Evolutionary conservation across 2,888 invertebrate species (phyloP), one percentile per base, ranked within the genome.

Genomic region (Hoplodrina blanda): DNA sequence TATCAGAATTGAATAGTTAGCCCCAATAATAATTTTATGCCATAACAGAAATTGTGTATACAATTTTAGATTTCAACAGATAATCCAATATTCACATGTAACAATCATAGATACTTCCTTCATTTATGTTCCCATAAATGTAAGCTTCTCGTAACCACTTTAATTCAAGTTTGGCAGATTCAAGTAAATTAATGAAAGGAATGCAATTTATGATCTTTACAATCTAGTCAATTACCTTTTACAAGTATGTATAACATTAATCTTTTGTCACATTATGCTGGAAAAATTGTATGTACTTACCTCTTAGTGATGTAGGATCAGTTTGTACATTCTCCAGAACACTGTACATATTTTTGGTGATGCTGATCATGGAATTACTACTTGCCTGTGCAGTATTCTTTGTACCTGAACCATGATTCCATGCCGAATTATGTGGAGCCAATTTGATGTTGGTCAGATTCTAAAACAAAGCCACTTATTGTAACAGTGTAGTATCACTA

Each of bases 351-450:
- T 94, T 91, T 85, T 93, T 95, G 73, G 88, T 90, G n/a, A 92
- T 86, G 84, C 91, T 92, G 65, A 93, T 92, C 88, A 91, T 90
- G 17, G 93, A 90, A 83, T 90, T 93, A 75, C 89, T 93, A 73
- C 87, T 85, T 3, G 89, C 86, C 78, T 91, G 94, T 33, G 89
- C 86, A 55, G 89, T 91, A 66, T 87, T 91, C 88, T 95, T 96
- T 52, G 94, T 89, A 69, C 94, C 91, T n/a, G 95, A 93, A 41
- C 95, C 95, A 69, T 92, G 92, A 69, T 91, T 94, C 95, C 95
- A 96, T 7, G 89, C 89, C 15, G 91, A 91, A 65, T 90, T 89
- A 54, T 88, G 88, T 30, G 95, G 95, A 63, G 94, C 95, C 76
- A 96, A 86, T 87, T 93, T 95, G 50, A 95, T 93, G 81, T 89